A percentile compares a stretch with the other conserved stretches of the same genome.
phyloP scores from a whole-genome alignment of 2,797 vertebrate species.

The Phrynocephalus forsythii region DNA sequence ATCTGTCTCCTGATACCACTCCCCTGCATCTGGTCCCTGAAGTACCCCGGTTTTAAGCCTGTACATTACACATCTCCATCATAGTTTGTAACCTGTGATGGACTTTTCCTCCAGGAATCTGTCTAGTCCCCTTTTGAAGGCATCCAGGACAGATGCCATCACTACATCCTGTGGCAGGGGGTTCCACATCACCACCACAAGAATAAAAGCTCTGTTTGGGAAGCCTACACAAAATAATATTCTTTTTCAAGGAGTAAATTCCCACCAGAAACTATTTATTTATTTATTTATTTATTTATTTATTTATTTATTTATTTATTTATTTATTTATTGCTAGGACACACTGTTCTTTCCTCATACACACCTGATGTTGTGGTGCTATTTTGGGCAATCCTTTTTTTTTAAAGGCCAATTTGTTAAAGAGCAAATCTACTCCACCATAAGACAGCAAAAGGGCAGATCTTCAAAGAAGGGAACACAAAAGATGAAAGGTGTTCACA shows the following conservation, averaged over 20 bases:
- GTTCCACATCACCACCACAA: neutral
- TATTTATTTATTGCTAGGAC: slow-evolving; percentile 61
- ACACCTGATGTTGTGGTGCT: slow-evolving; percentile 77
- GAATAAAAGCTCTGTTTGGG: neutral
- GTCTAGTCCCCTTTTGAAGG: too few species aligned
- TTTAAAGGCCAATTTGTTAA: slow-evolving; percentile 84
- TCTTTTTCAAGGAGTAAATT: slow-evolving; percentile 67
- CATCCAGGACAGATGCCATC: too few species aligned
- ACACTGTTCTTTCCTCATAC: slow-evolving; percentile 72
- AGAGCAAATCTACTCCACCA: slow-evolving; percentile 81
- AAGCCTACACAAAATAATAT: neutral
- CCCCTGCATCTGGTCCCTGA: too few species aligned
- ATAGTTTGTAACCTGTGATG: too few species aligned
- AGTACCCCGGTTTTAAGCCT: too few species aligned
- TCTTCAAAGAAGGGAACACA: slow-evolving; percentile 72
- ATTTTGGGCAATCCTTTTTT: slow-evolving; percentile 80
- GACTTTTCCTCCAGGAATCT: too few species aligned
- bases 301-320: too few species aligned
- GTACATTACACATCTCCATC: too few species aligned
- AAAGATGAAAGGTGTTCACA: slow-evolving; percentile 82
- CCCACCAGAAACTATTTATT: slow-evolving; percentile 57
- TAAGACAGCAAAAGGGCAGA: slow-evolving; percentile 80
- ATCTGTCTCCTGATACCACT: too few species aligned
- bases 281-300: slow-evolving; percentile 15
- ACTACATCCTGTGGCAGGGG: too few species aligned